Evolutionary conservation across 1,140 invertebrate species (phyloP).

Genomic region (Apolygus lucorum): DNA sequence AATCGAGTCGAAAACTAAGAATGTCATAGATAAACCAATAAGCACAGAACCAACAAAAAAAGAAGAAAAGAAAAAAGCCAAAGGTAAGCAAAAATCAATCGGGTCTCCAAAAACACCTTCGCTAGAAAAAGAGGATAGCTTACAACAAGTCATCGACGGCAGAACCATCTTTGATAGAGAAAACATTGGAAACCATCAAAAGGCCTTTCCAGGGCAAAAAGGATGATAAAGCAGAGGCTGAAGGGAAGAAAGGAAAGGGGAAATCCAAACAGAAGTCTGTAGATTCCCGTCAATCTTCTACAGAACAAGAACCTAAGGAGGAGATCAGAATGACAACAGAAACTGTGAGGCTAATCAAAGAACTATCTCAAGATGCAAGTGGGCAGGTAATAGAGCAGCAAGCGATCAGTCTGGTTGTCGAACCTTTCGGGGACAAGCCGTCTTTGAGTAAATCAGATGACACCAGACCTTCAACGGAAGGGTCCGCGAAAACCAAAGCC

Average conservation of each 20-base stretch:
- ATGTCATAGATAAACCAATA: no score
- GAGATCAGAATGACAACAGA: background rate
- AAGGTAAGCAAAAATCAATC: background rate
- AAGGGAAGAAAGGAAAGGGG: constrained; percentile 35
- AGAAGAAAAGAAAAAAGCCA: background rate
- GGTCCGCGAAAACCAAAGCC: background rate
- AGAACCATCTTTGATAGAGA: constrained; percentile 12
- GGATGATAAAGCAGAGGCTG: constrained; percentile 33
- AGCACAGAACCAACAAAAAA: no score
- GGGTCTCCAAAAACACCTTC: background rate
- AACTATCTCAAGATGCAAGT: background rate
- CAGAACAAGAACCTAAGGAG: no score
- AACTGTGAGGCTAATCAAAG: background rate
- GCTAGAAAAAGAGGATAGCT: background rate
- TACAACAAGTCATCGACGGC: background rate
- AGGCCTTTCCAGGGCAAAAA: constrained; percentile 31
- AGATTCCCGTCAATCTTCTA: background rate
- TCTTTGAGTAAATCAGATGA: no score
- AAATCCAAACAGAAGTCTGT: constrained; percentile 32
- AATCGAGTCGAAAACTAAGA: no score
- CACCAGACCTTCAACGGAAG: no score
- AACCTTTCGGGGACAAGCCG: no score
- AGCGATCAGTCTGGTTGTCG: no score
- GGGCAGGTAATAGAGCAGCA: no score
- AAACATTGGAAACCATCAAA: constrained; percentile 33